A percentile compares a stretch with the other conserved stretches of the same genome.
These are phyloP conservation scores for Grus americana DNA, from an alignment of 2,113 vertebrate genomes.

Conservation along the genomic window DNA sequence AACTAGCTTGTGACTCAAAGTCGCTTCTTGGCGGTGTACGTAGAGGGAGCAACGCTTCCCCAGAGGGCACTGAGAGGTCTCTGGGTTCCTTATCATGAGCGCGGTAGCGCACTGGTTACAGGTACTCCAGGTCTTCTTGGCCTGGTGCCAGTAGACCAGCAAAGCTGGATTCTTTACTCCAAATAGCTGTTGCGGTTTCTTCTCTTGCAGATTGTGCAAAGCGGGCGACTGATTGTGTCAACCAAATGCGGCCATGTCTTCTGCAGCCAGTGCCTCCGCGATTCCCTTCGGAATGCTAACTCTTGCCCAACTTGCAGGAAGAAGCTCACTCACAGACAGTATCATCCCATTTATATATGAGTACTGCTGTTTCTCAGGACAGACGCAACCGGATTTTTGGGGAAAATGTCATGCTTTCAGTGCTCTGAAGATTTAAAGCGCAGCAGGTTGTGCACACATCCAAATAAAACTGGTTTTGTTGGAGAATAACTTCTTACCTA, in stretches of 20 bases:
- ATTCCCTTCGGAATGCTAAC: constrained; percentile 85
- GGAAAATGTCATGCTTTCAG: constrained; percentile 2
- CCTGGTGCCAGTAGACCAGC: not conserved
- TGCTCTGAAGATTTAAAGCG: constrained; percentile 38
- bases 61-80: not conserved
- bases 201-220: constrained; percentile 86
- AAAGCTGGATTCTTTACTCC: not conserved
- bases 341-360: constrained; percentile 97
- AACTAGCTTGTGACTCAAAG: not conserved
- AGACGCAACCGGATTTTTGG: constrained; percentile 27
- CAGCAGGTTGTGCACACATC: constrained; percentile 46
- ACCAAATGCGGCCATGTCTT: constrained; percentile 95
- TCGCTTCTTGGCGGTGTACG: not conserved
- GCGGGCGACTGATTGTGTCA: constrained; percentile 89
- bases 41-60: not conserved
- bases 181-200: not conserved
- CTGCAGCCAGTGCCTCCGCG: constrained; percentile 94
- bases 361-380: constrained; percentile 41
- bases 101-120: too few relatives aligned
- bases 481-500: not conserved
- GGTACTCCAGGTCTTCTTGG: not conserved
- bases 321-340: constrained; percentile 89
- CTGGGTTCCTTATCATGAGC: not conserved
- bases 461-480: constrained; percentile 2
- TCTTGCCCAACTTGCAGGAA: constrained; percentile 94